These are phyloP conservation scores for Gortyna flavago DNA, from an alignment of 2,888 invertebrate species.

Conservation along the genomic window DNA sequence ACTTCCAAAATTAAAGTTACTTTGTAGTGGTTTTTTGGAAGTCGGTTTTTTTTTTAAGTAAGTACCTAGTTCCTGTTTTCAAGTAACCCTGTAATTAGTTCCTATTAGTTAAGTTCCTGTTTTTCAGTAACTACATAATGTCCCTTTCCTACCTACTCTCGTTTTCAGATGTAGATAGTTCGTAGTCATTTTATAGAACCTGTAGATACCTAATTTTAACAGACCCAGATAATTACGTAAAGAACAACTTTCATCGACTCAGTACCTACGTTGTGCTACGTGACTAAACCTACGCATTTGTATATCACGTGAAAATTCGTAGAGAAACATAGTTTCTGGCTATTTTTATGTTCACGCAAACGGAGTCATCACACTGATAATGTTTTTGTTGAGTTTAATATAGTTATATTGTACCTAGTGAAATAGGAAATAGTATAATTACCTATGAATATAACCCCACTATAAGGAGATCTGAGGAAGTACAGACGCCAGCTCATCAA, in stretches of 20 bases:
- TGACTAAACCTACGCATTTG: slow-evolving; percentile 60
- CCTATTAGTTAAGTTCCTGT: no score
- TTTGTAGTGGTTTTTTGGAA: no score
- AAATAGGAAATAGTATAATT: no score
- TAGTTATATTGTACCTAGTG: not conserved
- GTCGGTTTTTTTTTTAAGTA: no score
- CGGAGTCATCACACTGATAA: slow-evolving; percentile 64
- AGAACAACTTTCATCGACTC: slow-evolving; percentile 31
- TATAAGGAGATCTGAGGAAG: not conserved
- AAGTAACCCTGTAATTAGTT: not conserved
- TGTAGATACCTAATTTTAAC: not conserved
- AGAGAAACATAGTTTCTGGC: slow-evolving; percentile 42
- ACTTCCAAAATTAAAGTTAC: no score
- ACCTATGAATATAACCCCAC: not conserved
- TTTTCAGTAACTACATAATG: no score
- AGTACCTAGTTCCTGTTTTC: not conserved
- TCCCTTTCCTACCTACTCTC: not conserved
- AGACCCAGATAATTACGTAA: slow-evolving; percentile 19
- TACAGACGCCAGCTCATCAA: no score
- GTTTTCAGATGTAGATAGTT: not conserved
- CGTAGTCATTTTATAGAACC: not conserved
- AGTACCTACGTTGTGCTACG: slow-evolving; percentile 49
- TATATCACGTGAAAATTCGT: slow-evolving; percentile 57
- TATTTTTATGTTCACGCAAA: slow-evolving; percentile 53
- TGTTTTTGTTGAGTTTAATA: slow-evolving; percentile 36